Evolutionary conservation across 2,797 vertebrate genomes (phyloP), one percentile per base, ranked within the genome.

Genomic region (Masticophis lateralis): DNA sequence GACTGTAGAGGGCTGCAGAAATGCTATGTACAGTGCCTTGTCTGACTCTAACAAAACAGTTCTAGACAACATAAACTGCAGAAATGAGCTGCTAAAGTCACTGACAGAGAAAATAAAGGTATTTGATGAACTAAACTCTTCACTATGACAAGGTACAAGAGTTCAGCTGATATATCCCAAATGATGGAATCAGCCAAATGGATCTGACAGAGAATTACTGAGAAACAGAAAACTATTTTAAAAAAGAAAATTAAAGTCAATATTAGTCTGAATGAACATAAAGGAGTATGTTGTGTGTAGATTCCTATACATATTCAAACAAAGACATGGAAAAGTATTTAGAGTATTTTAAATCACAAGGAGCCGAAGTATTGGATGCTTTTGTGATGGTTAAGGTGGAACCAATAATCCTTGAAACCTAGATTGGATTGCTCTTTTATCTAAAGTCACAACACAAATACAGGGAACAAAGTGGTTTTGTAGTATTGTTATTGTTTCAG

Each of bases 61-160:
- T 4, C 60, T 92, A 88, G 61, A 88, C 94, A 95, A 96, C 87
- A 32, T 94, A 87, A 91, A 92, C 61, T 95, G 53, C 60, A 94
- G 61, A 94, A 95, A 93, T 2, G 79, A 43, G 91, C 86, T 96
- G 69, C 94, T 55, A 94, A 91, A 95, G 92, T 95, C 94, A 92
- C 28, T n/a, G 53, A 61, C 28, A 60, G 5, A 57, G 53, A 87
- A 90, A 90, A 88, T 92, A 91, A 94, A 95, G n/a, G 92, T 83
- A 6, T 13, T 51, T 88, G 90, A 53, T 91, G 87, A 94, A 94
- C 86, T 92, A 92, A 87, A 92, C 6, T 56, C n/a, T 86, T 93
- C 53, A 3, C 61, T 86, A 25, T n/a, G 61, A n/a, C 55, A 43
- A 25, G 90, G 74, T 93, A 89, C 25, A 93, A 66, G 47, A 61